phyloP scores from a whole-genome alignment of 2,113 vertebrate genomes.

The Oenanthe oenanthe region DNA sequence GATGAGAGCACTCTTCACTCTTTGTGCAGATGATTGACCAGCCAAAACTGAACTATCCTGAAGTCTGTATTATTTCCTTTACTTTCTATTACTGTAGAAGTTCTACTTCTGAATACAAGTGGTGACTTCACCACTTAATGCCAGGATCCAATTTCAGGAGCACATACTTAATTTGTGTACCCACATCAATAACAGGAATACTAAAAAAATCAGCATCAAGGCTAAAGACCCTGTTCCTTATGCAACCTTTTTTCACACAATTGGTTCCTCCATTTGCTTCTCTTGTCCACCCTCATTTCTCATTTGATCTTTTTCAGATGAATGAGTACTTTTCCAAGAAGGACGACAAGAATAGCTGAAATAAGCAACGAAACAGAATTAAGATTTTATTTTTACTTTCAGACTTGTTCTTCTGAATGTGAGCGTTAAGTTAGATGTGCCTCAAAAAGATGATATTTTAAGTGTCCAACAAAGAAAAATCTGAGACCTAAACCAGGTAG shows the following conservation, averaged over 20 bases:
- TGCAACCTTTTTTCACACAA: not conserved
- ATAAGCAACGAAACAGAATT: not conserved
- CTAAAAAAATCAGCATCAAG: not conserved
- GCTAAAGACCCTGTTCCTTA: not conserved
- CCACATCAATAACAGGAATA: not conserved
- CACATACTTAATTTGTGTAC: not conserved
- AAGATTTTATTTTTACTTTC: not conserved
- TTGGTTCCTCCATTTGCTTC: not conserved
- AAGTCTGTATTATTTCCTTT: not conserved
- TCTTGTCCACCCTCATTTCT: not conserved
- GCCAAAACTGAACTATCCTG: not conserved
- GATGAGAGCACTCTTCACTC: not conserved
- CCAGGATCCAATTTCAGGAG: not conserved
- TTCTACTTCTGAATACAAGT: not conserved
- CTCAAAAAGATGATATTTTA: not conserved
- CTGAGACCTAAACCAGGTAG: not conserved
- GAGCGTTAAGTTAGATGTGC: not conserved
- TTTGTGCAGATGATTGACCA: not conserved
- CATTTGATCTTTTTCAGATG: not conserved
- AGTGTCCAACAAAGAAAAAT: not conserved
- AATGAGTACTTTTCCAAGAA: not conserved
- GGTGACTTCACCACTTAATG: not conserved
- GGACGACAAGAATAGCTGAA: not conserved
- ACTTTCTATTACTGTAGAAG: not conserved
- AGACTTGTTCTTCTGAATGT: not conserved